Evolutionary conservation across 2,113 vertebrate species (phyloP).

Genomic region (Procavia capensis): DNA sequence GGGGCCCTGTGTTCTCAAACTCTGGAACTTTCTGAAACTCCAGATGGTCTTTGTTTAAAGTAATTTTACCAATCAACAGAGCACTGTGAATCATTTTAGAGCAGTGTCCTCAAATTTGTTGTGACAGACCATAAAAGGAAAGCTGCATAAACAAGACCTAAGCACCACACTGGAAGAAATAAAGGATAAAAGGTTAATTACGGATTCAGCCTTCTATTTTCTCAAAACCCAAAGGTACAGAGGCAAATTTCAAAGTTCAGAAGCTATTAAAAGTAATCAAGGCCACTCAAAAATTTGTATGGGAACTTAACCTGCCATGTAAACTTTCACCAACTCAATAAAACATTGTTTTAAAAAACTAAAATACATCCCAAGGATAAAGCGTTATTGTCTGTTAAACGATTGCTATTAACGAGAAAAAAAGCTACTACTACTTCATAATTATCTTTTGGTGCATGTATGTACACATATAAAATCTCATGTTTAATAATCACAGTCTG

Average conservation of each 20-base stretch:
- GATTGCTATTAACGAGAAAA: not conserved
- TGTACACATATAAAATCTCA: too few species aligned
- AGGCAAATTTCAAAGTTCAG: not conserved
- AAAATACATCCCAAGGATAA: not conserved
- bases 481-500: too few species aligned
- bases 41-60: slow-evolving; percentile 33
- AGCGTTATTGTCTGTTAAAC: not conserved
- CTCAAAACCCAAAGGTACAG: not conserved
- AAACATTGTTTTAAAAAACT: not conserved
- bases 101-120: not conserved
- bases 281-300: not conserved
- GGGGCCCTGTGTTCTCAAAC: not conserved
- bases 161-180: not conserved
- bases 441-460: not conserved
- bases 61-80: slow-evolving; percentile 28
- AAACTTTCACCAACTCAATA: not conserved
- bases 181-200: not conserved
- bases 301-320: not conserved
- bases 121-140: not conserved
- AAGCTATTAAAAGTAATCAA: not conserved
- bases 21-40: not conserved
- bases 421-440: too few species aligned
- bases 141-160: slow-evolving; percentile 22
- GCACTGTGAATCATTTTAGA: not conserved
- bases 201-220: not conserved